A percentile compares a stretch with the other conserved stretches of the same genome.
These are phyloP conservation scores for Micropoecilia bifurca DNA, from an alignment of 2,797 vertebrate genomes.

Conservation along the genomic window DNA sequence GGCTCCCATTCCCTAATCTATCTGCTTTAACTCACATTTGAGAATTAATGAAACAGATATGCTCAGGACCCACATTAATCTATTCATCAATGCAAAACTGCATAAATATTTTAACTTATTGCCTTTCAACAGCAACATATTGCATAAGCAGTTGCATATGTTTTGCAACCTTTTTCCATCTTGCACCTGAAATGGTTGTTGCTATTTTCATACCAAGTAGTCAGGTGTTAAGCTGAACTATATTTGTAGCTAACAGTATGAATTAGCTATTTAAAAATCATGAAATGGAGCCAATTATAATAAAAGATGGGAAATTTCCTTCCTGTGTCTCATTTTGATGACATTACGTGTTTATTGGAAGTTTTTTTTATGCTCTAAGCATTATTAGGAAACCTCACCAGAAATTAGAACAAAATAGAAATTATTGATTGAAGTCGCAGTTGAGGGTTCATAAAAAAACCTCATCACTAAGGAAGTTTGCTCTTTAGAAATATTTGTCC, in stretches of 20 bases:
- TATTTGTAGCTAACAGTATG: not conserved
- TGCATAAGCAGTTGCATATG: not conserved
- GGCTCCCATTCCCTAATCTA: not conserved
- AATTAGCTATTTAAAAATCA: not conserved
- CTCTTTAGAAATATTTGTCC: not conserved
- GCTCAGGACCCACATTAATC: not conserved
- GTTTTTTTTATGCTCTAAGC: not conserved
- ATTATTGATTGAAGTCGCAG: not conserved
- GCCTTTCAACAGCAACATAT: not conserved
- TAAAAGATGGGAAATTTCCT: not conserved
- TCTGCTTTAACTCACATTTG: not conserved
- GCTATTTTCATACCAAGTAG: not conserved
- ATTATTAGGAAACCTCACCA: not conserved
- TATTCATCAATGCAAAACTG: not conserved
- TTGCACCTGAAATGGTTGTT: not conserved
- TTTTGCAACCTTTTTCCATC: not conserved
- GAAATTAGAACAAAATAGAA: not conserved
- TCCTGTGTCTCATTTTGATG: not conserved
- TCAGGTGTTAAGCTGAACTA: not conserved
- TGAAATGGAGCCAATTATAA: not conserved
- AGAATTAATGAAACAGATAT: not conserved
- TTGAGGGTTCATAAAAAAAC: not conserved
- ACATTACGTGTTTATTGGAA: not conserved
- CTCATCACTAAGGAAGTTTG: not conserved
- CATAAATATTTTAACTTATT: not conserved